phyloP scores from a whole-genome alignment of 2,113 vertebrate species.

The Noctilio leporinus region DNA sequence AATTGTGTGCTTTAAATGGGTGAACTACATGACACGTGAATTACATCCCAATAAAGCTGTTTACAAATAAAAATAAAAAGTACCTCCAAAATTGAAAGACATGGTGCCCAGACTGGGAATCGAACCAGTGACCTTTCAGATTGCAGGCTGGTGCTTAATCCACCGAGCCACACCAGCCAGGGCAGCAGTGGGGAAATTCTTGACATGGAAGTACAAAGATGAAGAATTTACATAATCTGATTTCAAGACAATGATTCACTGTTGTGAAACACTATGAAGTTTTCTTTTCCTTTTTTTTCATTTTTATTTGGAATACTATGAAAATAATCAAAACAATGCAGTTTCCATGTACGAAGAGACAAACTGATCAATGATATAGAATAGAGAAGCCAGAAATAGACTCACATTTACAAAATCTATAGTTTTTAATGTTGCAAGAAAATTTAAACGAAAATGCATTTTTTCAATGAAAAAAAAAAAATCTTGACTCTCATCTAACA shows the following conservation, averaged over 20 bases:
- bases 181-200: background rate
- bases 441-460: no score
- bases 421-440: background rate
- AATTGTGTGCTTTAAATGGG: background rate
- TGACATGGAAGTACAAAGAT: background rate
- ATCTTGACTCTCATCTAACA: background rate
- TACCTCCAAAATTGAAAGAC: background rate
- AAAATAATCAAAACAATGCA: background rate
- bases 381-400: slow-evolving; percentile 3
- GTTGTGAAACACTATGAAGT: background rate
- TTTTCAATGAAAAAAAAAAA: background rate
- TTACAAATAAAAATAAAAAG: background rate
- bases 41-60: background rate
- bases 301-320: no score
- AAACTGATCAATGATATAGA: background rate
- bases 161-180: no score
- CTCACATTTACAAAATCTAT: background rate
- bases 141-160: no score
- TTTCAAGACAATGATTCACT: background rate
- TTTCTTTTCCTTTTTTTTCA: no score
- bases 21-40: background rate
- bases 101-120: background rate
- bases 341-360: background rate
- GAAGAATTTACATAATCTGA: background rate
- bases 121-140: no score